Percentiles rank a stretch among this genome's conserved stretches.
phyloP scores from a whole-genome alignment of 2,113 vertebrate genomes.

The Megalops atlanticus region DNA sequence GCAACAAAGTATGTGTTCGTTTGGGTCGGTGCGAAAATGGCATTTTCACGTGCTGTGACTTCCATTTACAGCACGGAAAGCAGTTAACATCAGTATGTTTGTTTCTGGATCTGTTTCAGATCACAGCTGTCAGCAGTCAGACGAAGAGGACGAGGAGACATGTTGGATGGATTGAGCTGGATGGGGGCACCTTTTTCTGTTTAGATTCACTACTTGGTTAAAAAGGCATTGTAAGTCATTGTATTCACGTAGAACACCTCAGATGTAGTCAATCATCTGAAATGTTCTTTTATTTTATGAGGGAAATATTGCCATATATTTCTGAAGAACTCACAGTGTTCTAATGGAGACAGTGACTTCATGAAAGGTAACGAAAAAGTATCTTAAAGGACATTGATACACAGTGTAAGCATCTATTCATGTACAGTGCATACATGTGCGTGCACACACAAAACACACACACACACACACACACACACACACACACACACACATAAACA shows the following conservation, averaged over 20 bases:
- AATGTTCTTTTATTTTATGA: constrained; percentile 77
- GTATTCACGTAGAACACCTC: constrained; percentile 78
- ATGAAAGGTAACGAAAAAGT: background rate
- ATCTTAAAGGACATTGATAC: background rate
- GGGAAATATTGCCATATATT: constrained; percentile 65
- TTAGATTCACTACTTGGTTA: constrained; percentile 61
- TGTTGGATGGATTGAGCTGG: constrained; percentile 40
- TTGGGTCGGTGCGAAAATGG: background rate
- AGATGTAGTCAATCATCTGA: constrained; percentile 74
- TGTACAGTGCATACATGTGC: background rate
- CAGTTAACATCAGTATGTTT: constrained; percentile 41
- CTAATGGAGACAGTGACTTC: background rate
- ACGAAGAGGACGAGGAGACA: constrained; percentile 14
- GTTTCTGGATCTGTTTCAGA: constrained; percentile 67
- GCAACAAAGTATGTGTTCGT: background rate
- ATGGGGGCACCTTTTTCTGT: constrained; percentile 59
- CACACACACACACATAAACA: background rate
- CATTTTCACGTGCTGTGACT: background rate
- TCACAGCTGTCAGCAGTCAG: constrained; percentile 65
- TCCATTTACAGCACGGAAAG: background rate
- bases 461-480: background rate
- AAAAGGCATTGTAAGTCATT: constrained; percentile 70
- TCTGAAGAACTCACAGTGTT: background rate
- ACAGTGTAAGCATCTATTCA: background rate
- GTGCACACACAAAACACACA: background rate